These are phyloP conservation scores for Hirtodrosophila alboralis DNA, from an alignment of 2,888 invertebrate genomes.

Conservation along the genomic window DNA sequence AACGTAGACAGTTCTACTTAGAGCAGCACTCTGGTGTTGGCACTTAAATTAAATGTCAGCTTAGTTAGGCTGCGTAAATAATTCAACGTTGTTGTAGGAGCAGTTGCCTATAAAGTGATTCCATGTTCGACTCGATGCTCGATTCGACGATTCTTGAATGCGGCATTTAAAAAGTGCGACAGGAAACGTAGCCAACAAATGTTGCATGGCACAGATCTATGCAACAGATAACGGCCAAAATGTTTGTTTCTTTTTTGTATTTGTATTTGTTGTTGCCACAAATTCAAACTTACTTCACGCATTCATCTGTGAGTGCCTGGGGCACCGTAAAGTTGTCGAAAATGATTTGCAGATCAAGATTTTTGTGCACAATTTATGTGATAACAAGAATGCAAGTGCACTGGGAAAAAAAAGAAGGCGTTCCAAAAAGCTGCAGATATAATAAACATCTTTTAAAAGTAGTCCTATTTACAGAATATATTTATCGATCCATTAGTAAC, in stretches of 20 bases:
- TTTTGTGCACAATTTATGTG: conserved; percentile 74
- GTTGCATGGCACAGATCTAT: conserved; percentile 36
- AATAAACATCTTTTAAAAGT: too few species aligned
- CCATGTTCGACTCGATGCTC: conserved; percentile 17
- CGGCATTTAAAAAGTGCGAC: conserved; percentile 15
- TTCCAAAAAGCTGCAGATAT: too few species aligned
- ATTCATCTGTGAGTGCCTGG: conserved; percentile 28
- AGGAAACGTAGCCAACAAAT: conserved; percentile 62
- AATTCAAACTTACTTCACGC: conserved; percentile 25
- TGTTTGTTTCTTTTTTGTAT: conserved; percentile 3
- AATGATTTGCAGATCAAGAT: conserved; percentile 80
- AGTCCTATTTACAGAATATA: too few species aligned
- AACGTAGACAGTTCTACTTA: conserved; percentile 46
- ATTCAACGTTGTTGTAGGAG: conserved; percentile 60
- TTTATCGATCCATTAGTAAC: too few species aligned
- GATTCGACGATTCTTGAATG: too few species aligned
- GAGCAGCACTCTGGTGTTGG: conserved; percentile 58
- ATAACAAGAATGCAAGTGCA: conserved; percentile 59
- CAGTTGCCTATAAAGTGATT: conserved; percentile 28
- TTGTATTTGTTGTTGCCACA: conserved; percentile 3
- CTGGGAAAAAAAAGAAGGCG: too few species aligned
- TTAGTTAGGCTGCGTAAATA: conserved; percentile 63
- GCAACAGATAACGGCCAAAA: conserved; percentile 35
- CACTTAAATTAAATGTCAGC: conserved; percentile 78
- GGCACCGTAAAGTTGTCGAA: conserved; percentile 77